A percentile compares a stretch with the other conserved stretches of the same genome.
phyloP scores from a whole-genome alignment of 30 jellyfish, hydroid and myxozoan genomes.

The Aurelia sp. region DNA sequence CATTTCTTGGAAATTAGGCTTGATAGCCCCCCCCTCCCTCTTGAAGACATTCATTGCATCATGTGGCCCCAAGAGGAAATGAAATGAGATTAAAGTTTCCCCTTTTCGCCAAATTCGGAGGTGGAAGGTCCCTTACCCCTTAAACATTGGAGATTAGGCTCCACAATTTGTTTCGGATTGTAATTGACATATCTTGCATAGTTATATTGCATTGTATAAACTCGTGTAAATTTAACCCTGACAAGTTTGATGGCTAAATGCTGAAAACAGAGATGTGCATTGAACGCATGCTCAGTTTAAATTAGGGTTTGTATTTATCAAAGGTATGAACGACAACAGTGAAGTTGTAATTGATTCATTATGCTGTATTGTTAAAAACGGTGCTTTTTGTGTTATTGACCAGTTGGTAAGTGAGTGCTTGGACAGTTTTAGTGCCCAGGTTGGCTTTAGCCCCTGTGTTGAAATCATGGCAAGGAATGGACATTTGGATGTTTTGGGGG shows the following conservation, averaged over 20 bases:
- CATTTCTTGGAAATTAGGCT: no score
- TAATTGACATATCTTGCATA: no score
- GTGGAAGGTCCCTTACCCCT: no score
- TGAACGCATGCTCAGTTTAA: slow-evolving; percentile 5
- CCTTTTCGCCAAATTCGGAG: no score
- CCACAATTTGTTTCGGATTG: no score
- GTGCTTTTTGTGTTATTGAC: slow-evolving; percentile 2
- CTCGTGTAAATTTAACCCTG: slow-evolving; percentile 7
- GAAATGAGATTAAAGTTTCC: no score
- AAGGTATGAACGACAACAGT: slow-evolving; percentile 24
- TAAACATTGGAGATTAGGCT: no score
- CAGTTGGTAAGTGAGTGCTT: neutral
- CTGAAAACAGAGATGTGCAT: neutral
- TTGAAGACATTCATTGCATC: no score
- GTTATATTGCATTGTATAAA: neutral
- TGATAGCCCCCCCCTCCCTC: no score
- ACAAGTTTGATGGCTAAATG: neutral
- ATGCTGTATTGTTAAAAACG: slow-evolving; percentile 10
- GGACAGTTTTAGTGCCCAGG: slow-evolving; percentile 44
- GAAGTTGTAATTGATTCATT: slow-evolving; percentile 55
- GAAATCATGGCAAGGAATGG: slow-evolving; percentile 14
- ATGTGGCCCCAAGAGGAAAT: no score
- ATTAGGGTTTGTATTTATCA: slow-evolving; percentile 33
- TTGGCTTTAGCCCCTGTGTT: slow-evolving; percentile 21
- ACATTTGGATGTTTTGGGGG: neutral